Evolutionary conservation across 2,888 invertebrate genomes (phyloP).

Genomic region (Aleiodes testaceus): DNA sequence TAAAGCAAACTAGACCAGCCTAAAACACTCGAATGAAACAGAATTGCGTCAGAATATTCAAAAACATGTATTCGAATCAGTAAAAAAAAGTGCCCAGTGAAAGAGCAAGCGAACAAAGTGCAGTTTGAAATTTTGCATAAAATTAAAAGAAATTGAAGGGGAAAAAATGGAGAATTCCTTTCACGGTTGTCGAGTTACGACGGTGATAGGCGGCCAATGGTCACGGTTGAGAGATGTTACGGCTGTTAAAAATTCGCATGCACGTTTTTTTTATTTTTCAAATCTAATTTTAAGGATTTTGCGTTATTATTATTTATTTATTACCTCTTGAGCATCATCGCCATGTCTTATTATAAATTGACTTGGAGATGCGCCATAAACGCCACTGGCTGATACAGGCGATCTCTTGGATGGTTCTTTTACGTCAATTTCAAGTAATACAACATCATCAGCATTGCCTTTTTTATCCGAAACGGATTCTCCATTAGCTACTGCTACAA

Average conservation of each 20-base stretch:
- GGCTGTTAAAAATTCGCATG: constrained; percentile 13
- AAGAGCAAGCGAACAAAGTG: constrained; percentile 15
- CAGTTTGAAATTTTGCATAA: constrained; percentile 19
- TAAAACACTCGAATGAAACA: constrained; percentile 49
- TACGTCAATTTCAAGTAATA: constrained; percentile 68
- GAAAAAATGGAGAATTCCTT: constrained; percentile 51
- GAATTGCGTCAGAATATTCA: constrained; percentile 10
- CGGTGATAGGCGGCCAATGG: constrained; percentile 66
- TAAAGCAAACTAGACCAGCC: not conserved
- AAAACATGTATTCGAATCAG: constrained; percentile 21
- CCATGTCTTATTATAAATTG: constrained; percentile 67
- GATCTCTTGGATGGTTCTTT: constrained; percentile 69
- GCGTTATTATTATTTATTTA: not conserved
- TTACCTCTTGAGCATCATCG: constrained; percentile 68
- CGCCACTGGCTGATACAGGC: constrained; percentile 62
- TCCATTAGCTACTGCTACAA: constrained; percentile 65
- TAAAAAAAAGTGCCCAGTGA: constrained; percentile 37
- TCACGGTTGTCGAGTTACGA: constrained; percentile 57
- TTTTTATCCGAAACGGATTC: constrained; percentile 59
- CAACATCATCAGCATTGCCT: constrained; percentile 62
- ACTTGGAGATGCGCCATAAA: constrained; percentile 65
- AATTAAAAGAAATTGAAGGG: constrained; percentile 20
- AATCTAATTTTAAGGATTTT: not conserved
- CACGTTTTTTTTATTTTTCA: constrained; percentile 12
- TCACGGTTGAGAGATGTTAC: constrained; percentile 63